Evolutionary conservation across 2,113 vertebrate species (phyloP), one percentile per base, ranked within the genome.

Genomic region (Nannobrachium achirus): DNA sequence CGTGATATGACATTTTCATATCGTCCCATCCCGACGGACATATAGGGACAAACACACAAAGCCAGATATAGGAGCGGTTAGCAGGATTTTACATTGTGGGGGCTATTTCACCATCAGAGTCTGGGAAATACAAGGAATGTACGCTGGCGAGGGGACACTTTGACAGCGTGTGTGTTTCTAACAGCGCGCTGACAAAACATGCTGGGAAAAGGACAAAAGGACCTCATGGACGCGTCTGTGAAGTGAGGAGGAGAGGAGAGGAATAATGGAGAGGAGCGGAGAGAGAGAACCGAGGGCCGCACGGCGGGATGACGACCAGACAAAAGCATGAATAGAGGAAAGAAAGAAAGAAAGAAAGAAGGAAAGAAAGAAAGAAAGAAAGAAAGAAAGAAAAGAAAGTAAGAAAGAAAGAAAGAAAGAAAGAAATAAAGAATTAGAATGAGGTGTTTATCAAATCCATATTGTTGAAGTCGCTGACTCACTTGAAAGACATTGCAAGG

Each of bases 301-400:
- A 33, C 25, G 25, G 25, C 6, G 5, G n/a, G 7, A 0, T 13
- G 13, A 39, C 1, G 1, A 0, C 18, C 76, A 76, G 83, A 88
- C 76, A 87, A 79, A 83, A 78, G 66, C 59, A 59, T 79, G 25
- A 50, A 56, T 6, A 39, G 51, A n/a, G 19, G 59, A 75, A 40
- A 71, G 48, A 13, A 57, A 58, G n/a, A 56, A 51, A 51, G 55
- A 59, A 55, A 66, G 33, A 66, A 25, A 49, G 62, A 66, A 20
- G 18, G 10, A 45, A 55, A 41, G 14, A 6, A 16, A 11, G 6
- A 53, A 63, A 14, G 13, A 46, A 15, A 19, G 11, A 6, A 39
- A 13, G 9, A 25, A 38, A 15, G 40, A 62, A 51, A 19, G 59
- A 15, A 4, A 56, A 39, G 42, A 40, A 19, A 39, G 19, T 4